Conservation (phyloP, 2,113 vertebrate species). For the Felis chaus region DNA sequence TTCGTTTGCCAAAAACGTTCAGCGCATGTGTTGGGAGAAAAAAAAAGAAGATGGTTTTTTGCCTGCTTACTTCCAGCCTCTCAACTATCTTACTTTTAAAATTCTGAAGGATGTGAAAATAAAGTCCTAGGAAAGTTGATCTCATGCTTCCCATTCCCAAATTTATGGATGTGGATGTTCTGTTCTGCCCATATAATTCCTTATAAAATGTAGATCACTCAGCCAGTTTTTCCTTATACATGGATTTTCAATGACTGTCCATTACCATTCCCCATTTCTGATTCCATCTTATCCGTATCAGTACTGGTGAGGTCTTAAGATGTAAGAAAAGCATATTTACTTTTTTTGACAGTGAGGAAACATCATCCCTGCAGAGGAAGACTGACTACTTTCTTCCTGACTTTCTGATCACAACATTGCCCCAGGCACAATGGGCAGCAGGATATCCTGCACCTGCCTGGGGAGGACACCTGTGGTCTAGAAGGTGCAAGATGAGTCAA, state of each 20-base stretch:
- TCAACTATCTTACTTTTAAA: not conserved
- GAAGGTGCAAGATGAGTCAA: not conserved
- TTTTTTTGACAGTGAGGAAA: not conserved
- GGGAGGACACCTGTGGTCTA: not conserved
- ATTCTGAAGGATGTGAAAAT: not conserved
- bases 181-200: not conserved
- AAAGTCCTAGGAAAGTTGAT: not conserved
- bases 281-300: not conserved
- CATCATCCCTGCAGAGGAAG: not conserved
- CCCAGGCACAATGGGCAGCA: not conserved
- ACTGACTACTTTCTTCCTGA: not conserved
- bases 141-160: not conserved
- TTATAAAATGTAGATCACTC: not conserved
- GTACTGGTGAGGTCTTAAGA: not conserved
- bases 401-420: not conserved
- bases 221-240: not conserved
- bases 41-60: not conserved
- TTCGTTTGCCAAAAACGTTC: not conserved
- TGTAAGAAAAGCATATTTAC: not conserved
- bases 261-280: not conserved
- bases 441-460: not conserved
- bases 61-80: not conserved
- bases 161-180: not conserved
- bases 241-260: not conserved
- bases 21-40: not conserved